phyloP scores from a whole-genome alignment of 64 coral and sea anemone genomes.

The Montipora efflorescens region DNA sequence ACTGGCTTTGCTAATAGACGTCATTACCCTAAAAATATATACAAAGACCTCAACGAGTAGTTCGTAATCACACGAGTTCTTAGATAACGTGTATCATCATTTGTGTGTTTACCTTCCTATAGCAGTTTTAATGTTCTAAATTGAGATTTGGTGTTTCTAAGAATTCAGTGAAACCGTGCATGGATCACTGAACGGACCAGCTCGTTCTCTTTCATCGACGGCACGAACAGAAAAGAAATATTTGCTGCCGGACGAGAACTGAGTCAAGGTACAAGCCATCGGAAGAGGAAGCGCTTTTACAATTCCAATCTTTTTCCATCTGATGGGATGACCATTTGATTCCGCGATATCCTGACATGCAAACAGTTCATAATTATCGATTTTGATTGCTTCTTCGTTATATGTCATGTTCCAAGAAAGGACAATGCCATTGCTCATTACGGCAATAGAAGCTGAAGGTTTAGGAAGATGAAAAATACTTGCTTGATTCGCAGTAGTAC shows the following conservation, averaged over 20 bases:
- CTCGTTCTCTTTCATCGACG: slow-evolving; percentile 78
- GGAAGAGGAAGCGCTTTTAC: slow-evolving; percentile 90
- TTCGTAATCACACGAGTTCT: too few relatives aligned
- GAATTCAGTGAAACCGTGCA: slow-evolving; percentile 78
- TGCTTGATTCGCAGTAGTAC: background rate
- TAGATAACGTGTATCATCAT: background rate
- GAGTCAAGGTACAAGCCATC: slow-evolving; percentile 96
- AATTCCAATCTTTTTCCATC: slow-evolving; percentile 92
- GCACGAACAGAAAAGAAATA: slow-evolving; percentile 95
- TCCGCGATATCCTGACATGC: slow-evolving; percentile 82
- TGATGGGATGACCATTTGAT: slow-evolving; percentile 54
- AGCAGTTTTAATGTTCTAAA: background rate
- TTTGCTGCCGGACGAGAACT: slow-evolving; percentile 91
- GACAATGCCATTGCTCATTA: slow-evolving; percentile 85
- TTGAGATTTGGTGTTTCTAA: background rate
- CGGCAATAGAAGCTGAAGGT: slow-evolving; percentile 81
- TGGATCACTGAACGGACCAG: slow-evolving; percentile 89
- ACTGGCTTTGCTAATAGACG: too few relatives aligned
- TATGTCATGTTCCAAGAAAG: slow-evolving; percentile 91
- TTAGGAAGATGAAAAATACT: slow-evolving; percentile 37
- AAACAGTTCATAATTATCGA: slow-evolving; percentile 90
- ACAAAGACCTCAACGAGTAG: too few relatives aligned
- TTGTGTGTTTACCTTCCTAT: background rate
- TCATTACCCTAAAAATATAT: too few relatives aligned
- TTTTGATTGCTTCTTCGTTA: slow-evolving; percentile 38